A percentile compares a stretch with the other conserved stretches of the same genome.
phyloP scores from a whole-genome alignment of 2,888 invertebrate species.

The Sarcophaga variegata region DNA sequence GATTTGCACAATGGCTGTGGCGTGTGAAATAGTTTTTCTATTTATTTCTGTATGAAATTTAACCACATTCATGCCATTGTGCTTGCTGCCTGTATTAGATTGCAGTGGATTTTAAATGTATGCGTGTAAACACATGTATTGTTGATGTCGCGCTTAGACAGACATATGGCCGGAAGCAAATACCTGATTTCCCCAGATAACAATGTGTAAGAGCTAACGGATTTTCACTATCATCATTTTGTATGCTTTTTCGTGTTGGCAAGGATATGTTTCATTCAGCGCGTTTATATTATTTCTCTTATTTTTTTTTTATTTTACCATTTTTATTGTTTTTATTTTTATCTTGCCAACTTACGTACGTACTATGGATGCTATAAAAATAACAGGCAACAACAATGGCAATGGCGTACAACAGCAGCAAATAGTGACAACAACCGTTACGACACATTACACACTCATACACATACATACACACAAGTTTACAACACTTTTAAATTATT shows the following conservation, averaged over 20 bases:
- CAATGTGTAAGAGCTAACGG: slow-evolving; percentile 68
- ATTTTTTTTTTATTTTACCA: background rate
- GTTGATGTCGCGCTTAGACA: slow-evolving; percentile 57
- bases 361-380: slow-evolving; percentile 9
- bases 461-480: background rate
- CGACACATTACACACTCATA: slow-evolving; percentile 34
- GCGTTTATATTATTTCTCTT: background rate
- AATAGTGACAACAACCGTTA: slow-evolving; percentile 29
- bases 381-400: slow-evolving; percentile 17
- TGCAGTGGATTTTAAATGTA: slow-evolving; percentile 24
- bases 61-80: slow-evolving; percentile 8
- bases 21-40: background rate
- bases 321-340: slow-evolving; percentile 19
- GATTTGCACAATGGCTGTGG: slow-evolving; percentile 25
- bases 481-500: slow-evolving; percentile 57
- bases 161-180: slow-evolving; percentile 67
- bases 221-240: slow-evolving; percentile 66
- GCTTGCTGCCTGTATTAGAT: background rate
- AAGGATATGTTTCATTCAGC: background rate
- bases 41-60: background rate
- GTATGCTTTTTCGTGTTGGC: background rate
- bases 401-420: background rate
- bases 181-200: slow-evolving; percentile 70
- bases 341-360: slow-evolving; percentile 34
- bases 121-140: slow-evolving; percentile 55